Evolutionary conservation across 2,113 vertebrate genomes (phyloP).

Genomic region (Microcebus murinus): DNA sequence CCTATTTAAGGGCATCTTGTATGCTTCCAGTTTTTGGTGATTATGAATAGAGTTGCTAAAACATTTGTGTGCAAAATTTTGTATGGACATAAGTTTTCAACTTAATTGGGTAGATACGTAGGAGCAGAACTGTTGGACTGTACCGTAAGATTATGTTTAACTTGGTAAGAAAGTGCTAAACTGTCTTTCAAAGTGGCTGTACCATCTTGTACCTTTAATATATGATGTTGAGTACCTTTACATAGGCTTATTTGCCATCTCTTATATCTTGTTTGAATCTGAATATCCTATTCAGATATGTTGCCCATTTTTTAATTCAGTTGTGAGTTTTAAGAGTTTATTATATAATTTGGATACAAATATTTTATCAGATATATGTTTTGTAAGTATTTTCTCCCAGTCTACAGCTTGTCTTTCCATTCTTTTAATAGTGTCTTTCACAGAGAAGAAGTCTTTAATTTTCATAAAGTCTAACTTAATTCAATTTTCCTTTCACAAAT

Average conservation of each 20-base stretch:
- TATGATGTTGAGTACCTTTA: no score
- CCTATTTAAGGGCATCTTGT: no score
- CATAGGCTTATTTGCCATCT: no score
- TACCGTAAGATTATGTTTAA: constrained; percentile 8
- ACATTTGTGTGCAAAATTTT: no score
- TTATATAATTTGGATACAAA: not conserved
- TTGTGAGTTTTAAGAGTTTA: not conserved
- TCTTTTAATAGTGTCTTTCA: no score
- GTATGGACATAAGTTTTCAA: not conserved
- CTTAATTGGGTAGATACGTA: not conserved
- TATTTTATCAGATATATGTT: not conserved
- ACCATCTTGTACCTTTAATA: no score
- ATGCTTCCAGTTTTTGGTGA: not conserved
- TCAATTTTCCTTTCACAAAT: no score
- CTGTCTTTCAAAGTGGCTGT: no score
- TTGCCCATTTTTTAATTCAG: not conserved
- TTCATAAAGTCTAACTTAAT: no score
- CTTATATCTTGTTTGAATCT: not conserved
- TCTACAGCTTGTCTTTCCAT: no score
- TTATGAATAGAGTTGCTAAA: no score
- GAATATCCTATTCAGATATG: not conserved
- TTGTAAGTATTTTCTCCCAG: not conserved
- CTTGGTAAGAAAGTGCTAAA: not conserved
- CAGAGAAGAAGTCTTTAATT: no score
- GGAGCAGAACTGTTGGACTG: not conserved